Base-by-base conservation (phyloP, 2,797 vertebrate species). In the Octomys mimax region DNA sequence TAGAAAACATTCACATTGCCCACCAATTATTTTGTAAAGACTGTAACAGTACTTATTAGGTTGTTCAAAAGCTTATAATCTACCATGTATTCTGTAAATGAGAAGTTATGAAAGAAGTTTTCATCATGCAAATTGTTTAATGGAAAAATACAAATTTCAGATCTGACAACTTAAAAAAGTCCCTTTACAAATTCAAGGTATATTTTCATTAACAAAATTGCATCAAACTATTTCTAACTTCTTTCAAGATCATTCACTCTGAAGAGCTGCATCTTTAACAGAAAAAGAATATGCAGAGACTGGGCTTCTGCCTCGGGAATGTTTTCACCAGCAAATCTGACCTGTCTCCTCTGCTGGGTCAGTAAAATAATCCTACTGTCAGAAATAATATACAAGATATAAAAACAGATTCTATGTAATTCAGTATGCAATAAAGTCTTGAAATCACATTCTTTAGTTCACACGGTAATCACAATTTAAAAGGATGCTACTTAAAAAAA, bases 331-430 rank as follows among this genome's bases (percentile, higher is more conserved):
- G 97, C 98, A 98, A 98, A 98, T 91, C 98, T 98, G 98, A 98
- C 97, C 98, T 98, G 98, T 98, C 98, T 98, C 98, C 98, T 98
- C 98, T 98, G 98, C 97, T 98, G 98, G 98, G 97, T 98, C 96
- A 98, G 95, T 97, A 98, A 98, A 98, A 98, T 98, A 99, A 99
- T 98, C 98, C 98, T 98, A 98, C 97, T 98, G 97, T 98, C 98
- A 98, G 98, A 98, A 98, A 98, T 98, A 99, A 98, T 98, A 98
- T 96, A 98, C 98, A 98, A 98, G 98, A 94, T 84, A 96, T 54
- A 71, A 93, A 97, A 96, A 95, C 92, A 96, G 92, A 96, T 46
- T 90, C 80, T 96, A 22, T 77, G 19, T 77, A 94, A 96, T 71
- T 62, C 85, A 79, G 54, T 91, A 95, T 62, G 36, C 71, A 94